A percentile compares a stretch with the other conserved stretches of the same genome.
These are phyloP conservation scores for Synanthedon formicaeformis DNA, from an alignment of 2,888 invertebrate species.

Conservation along the genomic window DNA sequence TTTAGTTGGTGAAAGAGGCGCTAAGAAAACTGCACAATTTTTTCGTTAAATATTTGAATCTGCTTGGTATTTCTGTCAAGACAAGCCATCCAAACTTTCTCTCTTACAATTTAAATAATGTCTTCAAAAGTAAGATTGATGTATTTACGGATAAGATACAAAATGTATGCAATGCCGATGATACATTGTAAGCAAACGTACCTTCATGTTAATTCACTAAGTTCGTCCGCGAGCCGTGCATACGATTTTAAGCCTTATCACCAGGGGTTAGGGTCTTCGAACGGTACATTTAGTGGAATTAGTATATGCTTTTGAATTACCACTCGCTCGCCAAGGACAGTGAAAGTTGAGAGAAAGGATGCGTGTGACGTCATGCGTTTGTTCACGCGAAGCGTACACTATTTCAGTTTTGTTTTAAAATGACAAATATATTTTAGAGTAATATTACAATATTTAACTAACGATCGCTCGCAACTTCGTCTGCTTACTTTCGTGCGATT, in stretches of 20 bases:
- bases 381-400: not conserved
- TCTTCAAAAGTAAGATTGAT: slow-evolving; percentile 9
- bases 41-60: too few relatives aligned
- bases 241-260: not conserved
- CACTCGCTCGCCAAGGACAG: slow-evolving; percentile 49
- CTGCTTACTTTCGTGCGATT: too few relatives aligned
- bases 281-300: not conserved
- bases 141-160: slow-evolving; percentile 19
- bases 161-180: slow-evolving; percentile 17
- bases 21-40: too few relatives aligned
- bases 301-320: not conserved
- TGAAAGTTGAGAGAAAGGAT: slow-evolving; percentile 63
- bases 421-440: not conserved
- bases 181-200: slow-evolving; percentile 6
- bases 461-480: too few relatives aligned
- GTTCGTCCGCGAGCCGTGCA: not conserved
- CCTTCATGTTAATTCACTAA: not conserved
- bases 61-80: too few relatives aligned
- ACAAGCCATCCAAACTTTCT: not conserved
- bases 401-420: not conserved
- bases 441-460: too few relatives aligned
- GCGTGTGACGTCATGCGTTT: slow-evolving; percentile 31
- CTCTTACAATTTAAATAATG: not conserved
- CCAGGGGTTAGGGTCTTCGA: not conserved
- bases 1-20: too few relatives aligned